Base-by-base conservation (phyloP, 1,140 invertebrate species). In the Trachymyrmex septentrionalis region DNA sequence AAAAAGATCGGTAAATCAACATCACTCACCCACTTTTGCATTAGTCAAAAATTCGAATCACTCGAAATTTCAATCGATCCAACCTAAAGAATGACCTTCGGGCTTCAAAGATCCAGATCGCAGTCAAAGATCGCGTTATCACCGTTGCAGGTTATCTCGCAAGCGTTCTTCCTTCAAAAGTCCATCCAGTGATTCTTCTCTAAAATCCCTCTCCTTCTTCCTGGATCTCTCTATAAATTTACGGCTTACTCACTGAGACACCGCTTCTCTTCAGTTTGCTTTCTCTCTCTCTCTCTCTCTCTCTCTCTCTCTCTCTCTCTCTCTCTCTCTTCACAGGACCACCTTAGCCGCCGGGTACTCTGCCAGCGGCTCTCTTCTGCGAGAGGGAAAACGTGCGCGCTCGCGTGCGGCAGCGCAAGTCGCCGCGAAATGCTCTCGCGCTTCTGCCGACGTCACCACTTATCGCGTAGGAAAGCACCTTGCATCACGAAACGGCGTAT, bases 401-500 rank as follows among this genome's bases (percentile, higher is more conserved):
- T 4, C 63, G 63, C 64, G 38, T 44, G 50, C 19, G 30, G 16
- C 21, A 55, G 10, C 71, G 16, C 75, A 27, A 84, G 69, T 34
- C 86, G 69, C 19, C 86, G 44, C 77, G 63, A 59, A 72, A 48
- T 44, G 48, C 69, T 86, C 77, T 86, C n/a, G 81, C 85, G 57
- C 85, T 87, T 89, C 34, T 89, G 86, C 38, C 89, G 86, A 91
- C 88, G 89, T 91, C 88, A 91, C 89, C 88, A 88, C 86, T 91
- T 90, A 90, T 86, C 88, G 86, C 84, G 78, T 85, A 88, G 90
- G 66, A 80, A 87, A 91, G 66, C 90, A 91, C 87, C 90, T 91
- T 91, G 87, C 90, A 91, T 91, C 89, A 88, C 87, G 64, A 2
- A 88, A 69, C 71, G 55, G 76, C 81, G 87, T 61, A 81, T 87